Conservation (phyloP, 1,140 invertebrate genomes). For the Melanaphis sacchari region DNA sequence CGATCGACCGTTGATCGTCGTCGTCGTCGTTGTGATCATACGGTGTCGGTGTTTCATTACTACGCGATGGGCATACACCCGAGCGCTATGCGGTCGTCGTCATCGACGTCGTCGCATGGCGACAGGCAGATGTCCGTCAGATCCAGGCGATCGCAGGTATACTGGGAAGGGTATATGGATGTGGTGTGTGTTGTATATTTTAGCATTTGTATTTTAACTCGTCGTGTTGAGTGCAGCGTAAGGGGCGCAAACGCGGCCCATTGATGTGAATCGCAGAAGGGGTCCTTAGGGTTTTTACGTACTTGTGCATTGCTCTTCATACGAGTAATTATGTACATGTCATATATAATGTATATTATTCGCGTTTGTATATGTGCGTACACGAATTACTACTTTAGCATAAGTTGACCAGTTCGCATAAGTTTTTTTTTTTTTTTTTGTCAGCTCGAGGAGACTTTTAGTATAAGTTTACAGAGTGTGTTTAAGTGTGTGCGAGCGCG, state of each 20-base stretch:
- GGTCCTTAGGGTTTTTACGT: not conserved
- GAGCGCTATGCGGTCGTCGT: conserved; percentile 48
- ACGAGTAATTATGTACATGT: not conserved
- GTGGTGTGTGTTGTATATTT: not conserved
- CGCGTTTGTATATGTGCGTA: not conserved
- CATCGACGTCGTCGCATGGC: conserved; percentile 27
- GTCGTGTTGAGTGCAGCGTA: not conserved
- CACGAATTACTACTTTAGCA: not conserved
- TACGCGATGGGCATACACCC: conserved; percentile 55
- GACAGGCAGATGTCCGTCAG: conserved; percentile 52
- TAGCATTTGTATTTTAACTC: not conserved
- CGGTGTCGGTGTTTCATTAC: conserved; percentile 48
- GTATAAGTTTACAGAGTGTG: not conserved
- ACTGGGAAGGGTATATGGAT: not conserved
- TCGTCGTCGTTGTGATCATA: not conserved
- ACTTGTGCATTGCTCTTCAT: not conserved
- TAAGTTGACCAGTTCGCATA: not conserved
- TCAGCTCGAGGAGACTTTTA: not conserved
- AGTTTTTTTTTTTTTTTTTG: not conserved
- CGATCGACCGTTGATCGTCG: not conserved
- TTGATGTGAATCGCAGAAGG: not conserved
- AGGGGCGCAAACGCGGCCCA: not conserved
- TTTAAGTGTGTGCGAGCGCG: not conserved
- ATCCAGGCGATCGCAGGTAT: conserved; percentile 52
- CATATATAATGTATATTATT: not conserved